Base-by-base conservation (phyloP, 1,140 invertebrate genomes). In the Drosophila orena region DNA sequence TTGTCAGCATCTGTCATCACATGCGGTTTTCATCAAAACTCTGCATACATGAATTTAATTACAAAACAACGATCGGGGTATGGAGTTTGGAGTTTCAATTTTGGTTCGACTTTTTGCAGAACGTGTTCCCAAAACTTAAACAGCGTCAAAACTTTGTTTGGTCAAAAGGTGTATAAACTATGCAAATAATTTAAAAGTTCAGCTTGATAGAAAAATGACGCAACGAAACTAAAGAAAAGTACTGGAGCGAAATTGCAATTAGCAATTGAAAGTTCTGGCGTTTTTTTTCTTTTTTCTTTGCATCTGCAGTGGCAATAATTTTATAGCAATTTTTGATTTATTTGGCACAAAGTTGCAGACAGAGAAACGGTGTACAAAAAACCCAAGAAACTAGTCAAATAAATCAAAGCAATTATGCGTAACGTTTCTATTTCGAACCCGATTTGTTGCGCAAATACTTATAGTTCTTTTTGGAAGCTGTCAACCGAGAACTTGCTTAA, bases 251-350 rank as follows among this genome's bases (percentile, higher is more conserved):
- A 75, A 66, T 72, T 71, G 76, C 71, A 84, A 83, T 83, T 83
- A 83, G 71, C 81, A 84, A 85, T 85, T 84, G 84, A 56, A 84
- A 85, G 71, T 85, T 84, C 56, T 46, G 40, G 22, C 57, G 57
- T 50, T 34, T 66, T 52, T 44, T 15, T 14, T 66, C 64, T 4
- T 27, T 14, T 24, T 53, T n/a, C 11, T 11, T 68, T 24, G 59
- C 43, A 43, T 49, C 55, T 66, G 60, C 44, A 56, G 56, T 62
- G 80, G 60, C 84, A 84, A 71, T 53, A 72, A 71, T 83, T 79
- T 83, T 66, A 84, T 83, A 76, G 65, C 80, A 43, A 62, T 79
- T 84, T 76, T 47, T 83, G 71, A 83, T 83, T 83, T 83, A 83
- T 83, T 59, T n/a, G 4, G 35, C 12, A 11, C 8, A 27, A 56